A percentile compares a stretch with the other conserved stretches of the same genome.
Conservation (phyloP, 2,888 invertebrate genomes). For the Notodonta ziczac region DNA sequence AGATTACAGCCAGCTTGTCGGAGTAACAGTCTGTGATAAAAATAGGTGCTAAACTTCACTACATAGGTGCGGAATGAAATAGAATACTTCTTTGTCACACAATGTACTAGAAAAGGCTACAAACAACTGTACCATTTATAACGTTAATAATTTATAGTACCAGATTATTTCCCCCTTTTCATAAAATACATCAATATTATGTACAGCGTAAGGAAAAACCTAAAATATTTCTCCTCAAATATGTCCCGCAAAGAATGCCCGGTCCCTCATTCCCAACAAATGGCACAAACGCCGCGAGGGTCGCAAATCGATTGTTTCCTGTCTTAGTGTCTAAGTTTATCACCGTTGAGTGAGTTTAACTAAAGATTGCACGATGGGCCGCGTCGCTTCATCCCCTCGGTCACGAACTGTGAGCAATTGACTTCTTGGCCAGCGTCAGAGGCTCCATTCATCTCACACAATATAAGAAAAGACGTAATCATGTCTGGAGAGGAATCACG, state of each 20-base stretch:
- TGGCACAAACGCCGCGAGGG: background rate
- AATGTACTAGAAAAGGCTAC: too few species aligned
- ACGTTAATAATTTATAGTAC: too few species aligned
- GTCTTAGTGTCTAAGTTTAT: constrained; percentile 17
- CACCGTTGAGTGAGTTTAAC: constrained; percentile 19
- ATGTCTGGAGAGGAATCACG: constrained; percentile 77
- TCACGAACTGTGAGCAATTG: constrained; percentile 68
- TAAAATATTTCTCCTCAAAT: background rate
- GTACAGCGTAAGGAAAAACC: too few species aligned
- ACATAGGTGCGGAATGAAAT: too few species aligned
- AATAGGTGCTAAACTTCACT: too few species aligned
- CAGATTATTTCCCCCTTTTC: too few species aligned
- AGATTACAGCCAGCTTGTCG: too few species aligned
- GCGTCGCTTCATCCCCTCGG: constrained; percentile 40
- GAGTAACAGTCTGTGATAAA: too few species aligned
- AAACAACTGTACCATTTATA: too few species aligned
- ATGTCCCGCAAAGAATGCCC: background rate
- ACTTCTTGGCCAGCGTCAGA: constrained; percentile 60
- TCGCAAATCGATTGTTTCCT: constrained; percentile 6
- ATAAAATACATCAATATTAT: too few species aligned
- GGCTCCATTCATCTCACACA: constrained; percentile 71
- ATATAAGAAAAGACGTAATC: constrained; percentile 80
- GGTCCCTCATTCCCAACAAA: background rate
- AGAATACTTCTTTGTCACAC: too few species aligned
- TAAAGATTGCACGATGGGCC: constrained; percentile 29